Conservation (phyloP, 2,888 invertebrate genomes). For the Cremastobaeus sp. region DNA sequence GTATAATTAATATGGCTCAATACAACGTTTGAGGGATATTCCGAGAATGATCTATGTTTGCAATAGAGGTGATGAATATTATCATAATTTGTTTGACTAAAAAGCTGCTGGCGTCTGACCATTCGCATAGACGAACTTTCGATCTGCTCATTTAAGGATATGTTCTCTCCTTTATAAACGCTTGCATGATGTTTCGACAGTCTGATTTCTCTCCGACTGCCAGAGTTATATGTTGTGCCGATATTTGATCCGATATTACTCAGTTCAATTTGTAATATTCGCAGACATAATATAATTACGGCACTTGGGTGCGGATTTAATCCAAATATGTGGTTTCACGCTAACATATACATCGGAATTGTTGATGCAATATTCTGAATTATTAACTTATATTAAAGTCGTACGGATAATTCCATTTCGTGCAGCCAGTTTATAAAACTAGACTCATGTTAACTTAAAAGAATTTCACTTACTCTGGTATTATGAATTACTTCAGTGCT, state of each 20-base stretch:
- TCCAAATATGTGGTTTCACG: conserved; percentile 1
- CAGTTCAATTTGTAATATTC: background rate
- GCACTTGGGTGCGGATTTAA: background rate
- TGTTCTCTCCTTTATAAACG: too few species aligned
- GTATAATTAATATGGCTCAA: too few species aligned
- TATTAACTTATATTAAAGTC: conserved; percentile 30
- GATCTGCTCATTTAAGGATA: too few species aligned
- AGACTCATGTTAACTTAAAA: conserved; percentile 26
- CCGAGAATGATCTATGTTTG: too few species aligned
- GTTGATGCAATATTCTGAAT: background rate
- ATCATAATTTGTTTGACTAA: too few species aligned
- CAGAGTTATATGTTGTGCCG: background rate
- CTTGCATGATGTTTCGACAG: too few species aligned
- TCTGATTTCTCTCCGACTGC: background rate
- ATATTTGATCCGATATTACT: background rate
- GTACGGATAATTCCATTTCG: conserved; percentile 20
- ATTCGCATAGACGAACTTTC: too few species aligned
- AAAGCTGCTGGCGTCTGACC: too few species aligned
- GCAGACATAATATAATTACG: conserved; percentile 11
- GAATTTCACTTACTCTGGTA: conserved; percentile 10
- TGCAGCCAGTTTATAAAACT: conserved; percentile 16
- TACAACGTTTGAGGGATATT: too few species aligned
- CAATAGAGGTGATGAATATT: too few species aligned
- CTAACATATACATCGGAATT: background rate
- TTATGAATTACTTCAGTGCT: conserved; percentile 36